These are phyloP conservation scores for Carassius carassius DNA, from an alignment of 2,113 vertebrate genomes.

Conservation along the genomic window DNA sequence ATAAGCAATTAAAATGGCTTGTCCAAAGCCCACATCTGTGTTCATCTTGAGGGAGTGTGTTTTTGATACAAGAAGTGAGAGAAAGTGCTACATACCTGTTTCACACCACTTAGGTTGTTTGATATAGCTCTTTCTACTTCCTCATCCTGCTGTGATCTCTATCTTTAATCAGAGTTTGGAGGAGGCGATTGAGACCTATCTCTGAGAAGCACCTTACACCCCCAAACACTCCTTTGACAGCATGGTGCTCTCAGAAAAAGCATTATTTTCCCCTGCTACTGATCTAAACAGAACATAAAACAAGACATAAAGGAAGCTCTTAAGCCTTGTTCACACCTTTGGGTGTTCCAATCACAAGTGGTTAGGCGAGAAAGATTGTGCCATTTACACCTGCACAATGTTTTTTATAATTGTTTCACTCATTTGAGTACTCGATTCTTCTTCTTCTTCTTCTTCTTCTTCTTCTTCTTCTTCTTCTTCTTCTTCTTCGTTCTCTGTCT, in stretches of 20 bases:
- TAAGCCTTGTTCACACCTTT: neutral
- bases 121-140: slow-evolving; percentile 39
- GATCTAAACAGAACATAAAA: neutral
- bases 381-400: neutral
- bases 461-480: no score
- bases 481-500: no score
- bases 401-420: neutral
- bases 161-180: slow-evolving; percentile 56
- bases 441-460: no score
- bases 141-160: slow-evolving; percentile 46
- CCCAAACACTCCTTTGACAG: slow-evolving; percentile 2
- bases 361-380: neutral
- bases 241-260: neutral
- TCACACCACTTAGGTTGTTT: slow-evolving; percentile 40
- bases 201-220: slow-evolving; percentile 31
- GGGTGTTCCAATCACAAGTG: neutral
- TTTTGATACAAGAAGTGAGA: slow-evolving; percentile 24
- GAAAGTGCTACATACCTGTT: slow-evolving; percentile 33
- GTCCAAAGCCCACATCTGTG: slow-evolving; percentile 36
- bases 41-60: slow-evolving; percentile 1
- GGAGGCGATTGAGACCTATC: slow-evolving; percentile 41
- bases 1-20: slow-evolving; percentile 43
- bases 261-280: neutral
- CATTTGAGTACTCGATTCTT: neutral
- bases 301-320: neutral